Conservation (phyloP, 2,113 vertebrate species). For the Leucoraja erinaceus region DNA sequence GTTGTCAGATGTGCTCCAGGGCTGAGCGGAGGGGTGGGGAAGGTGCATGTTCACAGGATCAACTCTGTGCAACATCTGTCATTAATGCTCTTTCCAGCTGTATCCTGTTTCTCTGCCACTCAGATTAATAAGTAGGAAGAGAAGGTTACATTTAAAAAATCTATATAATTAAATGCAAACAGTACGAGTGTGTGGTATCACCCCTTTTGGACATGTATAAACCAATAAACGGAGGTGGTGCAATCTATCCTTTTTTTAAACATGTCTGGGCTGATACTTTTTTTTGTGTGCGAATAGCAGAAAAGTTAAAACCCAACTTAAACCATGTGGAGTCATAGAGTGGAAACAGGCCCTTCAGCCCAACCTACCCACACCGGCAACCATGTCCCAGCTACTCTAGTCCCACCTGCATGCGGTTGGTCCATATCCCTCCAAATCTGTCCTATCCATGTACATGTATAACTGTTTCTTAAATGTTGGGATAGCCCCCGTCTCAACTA, state of each 20-base stretch:
- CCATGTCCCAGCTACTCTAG: no score
- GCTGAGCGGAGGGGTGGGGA: neutral
- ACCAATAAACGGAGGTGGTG: neutral
- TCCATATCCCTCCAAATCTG: no score
- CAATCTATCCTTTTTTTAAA: neutral
- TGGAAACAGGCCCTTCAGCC: no score
- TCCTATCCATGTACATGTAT: no score
- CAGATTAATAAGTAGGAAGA: neutral
- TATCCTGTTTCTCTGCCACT: conserved; percentile 16
- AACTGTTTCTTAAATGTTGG: no score
- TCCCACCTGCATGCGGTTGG: no score
- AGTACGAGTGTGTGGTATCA: neutral
- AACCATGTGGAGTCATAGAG: neutral
- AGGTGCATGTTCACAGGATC: neutral
- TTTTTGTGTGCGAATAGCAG: neutral
- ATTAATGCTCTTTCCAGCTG: conserved; percentile 10
- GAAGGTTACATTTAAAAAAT: conserved; percentile 21
- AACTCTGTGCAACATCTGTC: neutral
- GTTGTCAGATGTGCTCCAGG: neutral
- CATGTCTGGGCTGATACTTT: conserved; percentile 8
- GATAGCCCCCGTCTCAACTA: no score
- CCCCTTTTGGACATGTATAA: neutral
- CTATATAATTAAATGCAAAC: conserved; percentile 13
- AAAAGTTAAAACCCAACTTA: neutral
- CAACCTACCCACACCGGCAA: no score